These are phyloP conservation scores for Triplophysa dalaica DNA, from an alignment of 2,113 vertebrate genomes.

Conservation along the genomic window DNA sequence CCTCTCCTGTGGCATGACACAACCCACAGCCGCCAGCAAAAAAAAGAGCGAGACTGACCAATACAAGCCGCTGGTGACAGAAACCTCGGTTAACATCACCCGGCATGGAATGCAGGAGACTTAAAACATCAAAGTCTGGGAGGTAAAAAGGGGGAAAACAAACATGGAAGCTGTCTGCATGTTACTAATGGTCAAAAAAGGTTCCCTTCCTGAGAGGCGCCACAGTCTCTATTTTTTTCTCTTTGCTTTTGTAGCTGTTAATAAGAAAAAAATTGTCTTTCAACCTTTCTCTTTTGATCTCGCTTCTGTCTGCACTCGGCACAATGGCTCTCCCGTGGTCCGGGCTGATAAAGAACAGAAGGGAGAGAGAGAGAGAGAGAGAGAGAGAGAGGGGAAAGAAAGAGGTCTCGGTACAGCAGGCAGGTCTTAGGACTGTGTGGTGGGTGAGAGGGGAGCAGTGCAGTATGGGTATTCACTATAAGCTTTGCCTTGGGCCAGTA, in stretches of 20 bases:
- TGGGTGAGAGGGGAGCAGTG: constrained; percentile 20
- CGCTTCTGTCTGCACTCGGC: constrained; percentile 62
- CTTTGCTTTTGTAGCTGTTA: constrained; percentile 66
- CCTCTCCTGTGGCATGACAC: constrained; percentile 67
- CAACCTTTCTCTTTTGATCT: constrained; percentile 63
- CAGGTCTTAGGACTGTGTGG: constrained; percentile 56
- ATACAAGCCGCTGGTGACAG: neutral
- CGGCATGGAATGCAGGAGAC: neutral
- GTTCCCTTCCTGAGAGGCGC: constrained; percentile 55
- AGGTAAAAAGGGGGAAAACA: constrained; percentile 16
- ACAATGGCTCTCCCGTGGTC: constrained; percentile 71
- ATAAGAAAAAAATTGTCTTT: constrained; percentile 72
- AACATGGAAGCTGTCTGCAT: constrained; percentile 52
- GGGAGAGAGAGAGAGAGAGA: constrained; percentile 7
- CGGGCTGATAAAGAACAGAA: constrained; percentile 58
- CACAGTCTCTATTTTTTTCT: constrained; percentile 51
- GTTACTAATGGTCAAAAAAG: constrained; percentile 65
- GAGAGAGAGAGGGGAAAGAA: constrained; percentile 19
- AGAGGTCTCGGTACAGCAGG: constrained; percentile 32
- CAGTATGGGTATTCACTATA: constrained; percentile 55
- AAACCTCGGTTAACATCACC: neutral
- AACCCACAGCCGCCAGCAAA: constrained; percentile 59
- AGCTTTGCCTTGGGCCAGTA: constrained; percentile 58
- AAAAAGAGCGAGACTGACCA: constrained; percentile 52
- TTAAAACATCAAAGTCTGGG: constrained; percentile 2